phyloP scores from a whole-genome alignment of 2,797 vertebrate genomes.

The Hypotaenidia okinawae region DNA sequence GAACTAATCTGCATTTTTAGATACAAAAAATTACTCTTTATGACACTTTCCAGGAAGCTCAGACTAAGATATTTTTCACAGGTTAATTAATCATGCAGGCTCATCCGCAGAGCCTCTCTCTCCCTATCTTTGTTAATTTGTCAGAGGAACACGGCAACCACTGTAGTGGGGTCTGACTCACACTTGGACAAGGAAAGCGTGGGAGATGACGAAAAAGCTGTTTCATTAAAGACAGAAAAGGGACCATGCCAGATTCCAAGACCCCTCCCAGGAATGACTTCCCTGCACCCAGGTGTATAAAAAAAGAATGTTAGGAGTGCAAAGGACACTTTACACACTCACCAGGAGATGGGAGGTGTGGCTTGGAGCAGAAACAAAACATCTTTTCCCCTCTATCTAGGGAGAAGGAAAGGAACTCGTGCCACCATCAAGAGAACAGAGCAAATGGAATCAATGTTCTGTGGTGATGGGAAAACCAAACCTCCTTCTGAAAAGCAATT shows the following conservation, averaged over 20 bases:
- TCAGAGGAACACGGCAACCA: not conserved
- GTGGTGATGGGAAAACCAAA: not conserved
- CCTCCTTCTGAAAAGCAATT: not conserved
- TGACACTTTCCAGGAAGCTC: slow-evolving; percentile 6
- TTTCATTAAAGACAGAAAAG: not conserved
- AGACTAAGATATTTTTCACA: slow-evolving; percentile 8
- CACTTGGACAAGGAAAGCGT: not conserved
- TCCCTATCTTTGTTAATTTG: not conserved
- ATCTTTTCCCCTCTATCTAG: not conserved
- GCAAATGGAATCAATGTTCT: not conserved
- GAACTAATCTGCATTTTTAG: slow-evolving; percentile 5
- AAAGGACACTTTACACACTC: not conserved
- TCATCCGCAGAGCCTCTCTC: not conserved
- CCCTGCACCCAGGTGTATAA: not conserved
- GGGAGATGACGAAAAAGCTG: not conserved
- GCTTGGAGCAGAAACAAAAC: not conserved
- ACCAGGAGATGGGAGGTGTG: not conserved
- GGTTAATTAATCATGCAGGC: not conserved
- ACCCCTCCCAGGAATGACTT: not conserved
- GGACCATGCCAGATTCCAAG: not conserved
- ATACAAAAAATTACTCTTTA: not conserved
- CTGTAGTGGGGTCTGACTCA: not conserved
- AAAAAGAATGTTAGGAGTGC: not conserved
- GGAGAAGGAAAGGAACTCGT: not conserved
- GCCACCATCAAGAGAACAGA: not conserved